phyloP scores from a whole-genome alignment of 2,113 vertebrate species.

The Anas platyrhynchos region DNA sequence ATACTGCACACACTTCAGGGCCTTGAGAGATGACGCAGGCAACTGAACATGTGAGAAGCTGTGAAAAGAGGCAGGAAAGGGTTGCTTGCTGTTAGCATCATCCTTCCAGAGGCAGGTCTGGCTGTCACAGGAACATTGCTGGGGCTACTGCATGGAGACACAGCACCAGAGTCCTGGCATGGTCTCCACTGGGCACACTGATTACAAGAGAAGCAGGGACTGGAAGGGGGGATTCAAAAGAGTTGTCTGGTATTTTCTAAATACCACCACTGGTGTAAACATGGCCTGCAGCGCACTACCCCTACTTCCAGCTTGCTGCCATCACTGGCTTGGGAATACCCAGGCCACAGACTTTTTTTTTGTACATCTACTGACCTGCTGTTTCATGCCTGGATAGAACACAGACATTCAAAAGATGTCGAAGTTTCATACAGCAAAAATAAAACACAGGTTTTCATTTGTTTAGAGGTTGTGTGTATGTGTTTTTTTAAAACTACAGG shows the following conservation, averaged over 20 bases:
- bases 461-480: too few species aligned
- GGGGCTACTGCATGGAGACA: accelerated
- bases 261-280: not conserved
- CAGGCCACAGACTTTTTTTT: not conserved
- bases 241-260: not conserved
- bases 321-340: not conserved
- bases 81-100: accelerated
- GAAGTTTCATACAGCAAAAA: not conserved
- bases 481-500: not conserved
- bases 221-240: not conserved
- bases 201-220: not conserved
- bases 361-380: not conserved
- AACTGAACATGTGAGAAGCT: accelerated
- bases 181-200: accelerated
- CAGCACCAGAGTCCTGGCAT: not conserved
- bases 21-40: not conserved
- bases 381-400: not conserved
- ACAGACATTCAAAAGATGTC: not conserved
- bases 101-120: accelerated
- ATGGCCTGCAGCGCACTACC: not conserved
- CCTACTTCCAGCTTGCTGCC: not conserved
- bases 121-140: not conserved
- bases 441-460: not conserved
- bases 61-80: not conserved
- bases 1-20: not conserved